Evolutionary conservation across 2,888 invertebrate genomes (phyloP).

Genomic region (Clepsis dumicolana): DNA sequence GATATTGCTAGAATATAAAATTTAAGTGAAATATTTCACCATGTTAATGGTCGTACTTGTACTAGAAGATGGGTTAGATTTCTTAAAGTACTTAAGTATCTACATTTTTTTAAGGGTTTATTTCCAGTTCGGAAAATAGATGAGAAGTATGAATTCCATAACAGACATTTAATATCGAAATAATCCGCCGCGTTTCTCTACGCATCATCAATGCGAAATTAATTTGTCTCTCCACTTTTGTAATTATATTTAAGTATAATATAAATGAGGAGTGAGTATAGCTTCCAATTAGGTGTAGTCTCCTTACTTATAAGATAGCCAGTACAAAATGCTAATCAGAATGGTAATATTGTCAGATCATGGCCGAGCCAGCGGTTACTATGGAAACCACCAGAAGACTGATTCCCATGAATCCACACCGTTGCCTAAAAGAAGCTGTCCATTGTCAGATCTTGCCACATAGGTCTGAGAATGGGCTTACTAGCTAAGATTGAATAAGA

Average conservation of each 20-base stretch:
- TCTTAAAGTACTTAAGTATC: too few species aligned
- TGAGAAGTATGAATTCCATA: too few species aligned
- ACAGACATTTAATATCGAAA: too few species aligned
- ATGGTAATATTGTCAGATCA: conserved; percentile 42
- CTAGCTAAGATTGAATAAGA: not conserved
- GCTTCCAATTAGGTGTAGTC: not conserved
- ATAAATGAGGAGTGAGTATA: not conserved
- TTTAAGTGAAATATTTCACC: not conserved
- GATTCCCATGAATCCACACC: conserved; percentile 31
- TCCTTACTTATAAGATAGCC: conserved; percentile 13
- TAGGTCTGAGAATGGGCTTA: conserved; percentile 36
- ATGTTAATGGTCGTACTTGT: not conserved
- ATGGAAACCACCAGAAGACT: conserved; percentile 34
- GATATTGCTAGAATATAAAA: not conserved
- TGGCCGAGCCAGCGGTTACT: conserved; percentile 30
- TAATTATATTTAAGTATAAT: too few species aligned
- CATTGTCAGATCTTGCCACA: conserved; percentile 34
- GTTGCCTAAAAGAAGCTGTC: conserved; percentile 21
- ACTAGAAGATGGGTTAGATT: not conserved
- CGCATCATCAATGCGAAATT: too few species aligned
- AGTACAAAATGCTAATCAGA: conserved; percentile 37
- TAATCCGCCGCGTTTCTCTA: too few species aligned
- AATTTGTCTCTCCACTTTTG: too few species aligned
- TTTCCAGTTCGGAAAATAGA: too few species aligned
- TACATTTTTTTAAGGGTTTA: not conserved